Base-by-base conservation (phyloP, 2,888 invertebrate species). In the Athalia circularis region DNA sequence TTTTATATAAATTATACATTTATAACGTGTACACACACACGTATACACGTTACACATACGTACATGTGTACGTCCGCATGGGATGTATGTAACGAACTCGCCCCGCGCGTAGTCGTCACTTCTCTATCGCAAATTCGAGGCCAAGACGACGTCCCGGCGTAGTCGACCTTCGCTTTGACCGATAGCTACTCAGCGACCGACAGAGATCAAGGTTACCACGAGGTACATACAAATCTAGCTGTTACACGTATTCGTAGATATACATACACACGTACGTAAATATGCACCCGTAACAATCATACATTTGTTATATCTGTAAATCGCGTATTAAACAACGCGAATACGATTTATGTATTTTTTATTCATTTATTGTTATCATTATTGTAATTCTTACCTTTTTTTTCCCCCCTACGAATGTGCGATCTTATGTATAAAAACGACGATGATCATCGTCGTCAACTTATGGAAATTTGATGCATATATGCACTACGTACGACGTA, bases 151-250 rank as follows among this genome's bases (percentile, higher is more conserved):
- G 29, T 62, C 57, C 13, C 75, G n/a, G 50, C 62, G 75, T 75
- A 62, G 75, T 62, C 75, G 64, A 62, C 75, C 75, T 75, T 64
- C 75, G 75, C 62, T 75, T 75, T 75, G 75, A 75, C 75, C 75
- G 75, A 75, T 75, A 75, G 59, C 72, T 59, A 47, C 59, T 15
- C 5, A 52, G 47, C 72, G 59, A n/a, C 59, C 8, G 15, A 15
- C 57, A 72, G 72, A 72, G 72, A 72, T 72, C 72, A 72, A 72
- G 72, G 72, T 13, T 59, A 45, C 45, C 13, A 11, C 57, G 8
- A 8, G 13, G 8, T 3, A 61, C 3, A 3, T 13, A 13, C 61
- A 15, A 11, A 29, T 52, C 61, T 11, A 13, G 9, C 13, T 61
- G n/a, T 15, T 61, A 11, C 15, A 15, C 13, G 61, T 61, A 61